Conservation (phyloP, 2,113 vertebrate genomes). For the Ceyx margarethae region DNA sequence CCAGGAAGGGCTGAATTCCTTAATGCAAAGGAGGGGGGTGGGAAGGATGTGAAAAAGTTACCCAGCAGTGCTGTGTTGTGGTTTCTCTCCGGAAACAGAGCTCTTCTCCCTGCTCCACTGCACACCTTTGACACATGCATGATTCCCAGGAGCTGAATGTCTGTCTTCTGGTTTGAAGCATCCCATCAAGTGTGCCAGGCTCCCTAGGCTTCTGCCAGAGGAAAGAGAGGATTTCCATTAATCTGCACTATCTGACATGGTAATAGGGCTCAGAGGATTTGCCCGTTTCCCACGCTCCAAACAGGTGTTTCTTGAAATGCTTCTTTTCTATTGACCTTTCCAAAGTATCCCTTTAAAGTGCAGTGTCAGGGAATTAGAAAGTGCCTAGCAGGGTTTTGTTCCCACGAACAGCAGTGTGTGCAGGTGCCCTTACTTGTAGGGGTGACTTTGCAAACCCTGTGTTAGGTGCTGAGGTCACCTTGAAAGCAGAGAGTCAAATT, state of each 20-base stretch:
- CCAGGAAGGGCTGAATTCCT: background rate
- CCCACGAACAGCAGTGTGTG: background rate
- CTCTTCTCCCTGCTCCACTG: background rate
- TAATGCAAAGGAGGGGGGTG: background rate
- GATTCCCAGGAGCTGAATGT: background rate
- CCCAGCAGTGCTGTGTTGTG: background rate
- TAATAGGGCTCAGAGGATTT: background rate
- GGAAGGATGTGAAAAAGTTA: background rate
- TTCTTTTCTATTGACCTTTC: background rate
- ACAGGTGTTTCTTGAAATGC: background rate
- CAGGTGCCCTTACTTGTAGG: background rate
- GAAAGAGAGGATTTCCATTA: background rate
- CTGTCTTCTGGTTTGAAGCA: background rate
- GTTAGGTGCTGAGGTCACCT: background rate
- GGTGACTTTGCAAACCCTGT: background rate
- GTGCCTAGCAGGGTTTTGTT: background rate
- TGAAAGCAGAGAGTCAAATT: conserved; percentile 4
- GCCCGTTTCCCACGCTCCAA: background rate
- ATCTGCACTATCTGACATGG: background rate
- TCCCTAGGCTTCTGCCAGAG: background rate
- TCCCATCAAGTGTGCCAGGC: background rate
- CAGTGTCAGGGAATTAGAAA: background rate
- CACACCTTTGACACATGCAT: background rate
- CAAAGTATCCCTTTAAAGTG: background rate
- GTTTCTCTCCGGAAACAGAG: background rate